Conservation (phyloP, 35 echinoderm and acorn worm species). For the Strongylocentrotus purpuratus region DNA sequence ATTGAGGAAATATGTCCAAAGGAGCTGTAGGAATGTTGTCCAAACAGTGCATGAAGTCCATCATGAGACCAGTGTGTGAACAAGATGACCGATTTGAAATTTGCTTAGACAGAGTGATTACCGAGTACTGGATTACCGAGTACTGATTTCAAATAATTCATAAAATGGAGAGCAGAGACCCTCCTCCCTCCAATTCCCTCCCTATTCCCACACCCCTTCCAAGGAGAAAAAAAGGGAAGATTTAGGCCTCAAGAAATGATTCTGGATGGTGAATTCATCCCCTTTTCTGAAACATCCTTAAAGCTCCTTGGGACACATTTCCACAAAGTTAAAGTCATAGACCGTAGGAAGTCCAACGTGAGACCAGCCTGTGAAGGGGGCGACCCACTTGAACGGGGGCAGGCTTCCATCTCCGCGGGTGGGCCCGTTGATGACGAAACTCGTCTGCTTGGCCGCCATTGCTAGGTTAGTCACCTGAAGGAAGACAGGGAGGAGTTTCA, state of each 20-base stretch:
- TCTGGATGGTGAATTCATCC: conserved; percentile 27
- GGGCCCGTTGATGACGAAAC: conserved; percentile 80
- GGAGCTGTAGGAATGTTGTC: too few species aligned
- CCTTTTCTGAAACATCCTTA: neutral
- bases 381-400: conserved; percentile 74
- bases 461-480: conserved; percentile 72
- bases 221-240: too few species aligned
- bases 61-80: conserved; percentile 63
- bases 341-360: conserved; percentile 76
- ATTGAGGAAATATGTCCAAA: conserved; percentile 21
- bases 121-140: too few species aligned
- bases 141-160: too few species aligned
- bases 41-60: conserved; percentile 69
- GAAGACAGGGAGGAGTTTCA: conserved; percentile 26
- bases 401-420: conserved; percentile 60
- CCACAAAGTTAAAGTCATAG: conserved; percentile 79
- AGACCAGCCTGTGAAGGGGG: conserved; percentile 43
- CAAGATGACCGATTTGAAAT: conserved; percentile 69
- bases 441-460: conserved; percentile 63
- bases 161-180: too few species aligned
- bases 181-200: too few species aligned
- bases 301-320: conserved; percentile 73
- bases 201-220: neutral
- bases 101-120: too few species aligned
- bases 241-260: neutral